A percentile compares a stretch with the other conserved stretches of the same genome.
These are phyloP conservation scores for Drosophila sordidula DNA, from an alignment of 2,888 invertebrate species.

Conservation along the genomic window DNA sequence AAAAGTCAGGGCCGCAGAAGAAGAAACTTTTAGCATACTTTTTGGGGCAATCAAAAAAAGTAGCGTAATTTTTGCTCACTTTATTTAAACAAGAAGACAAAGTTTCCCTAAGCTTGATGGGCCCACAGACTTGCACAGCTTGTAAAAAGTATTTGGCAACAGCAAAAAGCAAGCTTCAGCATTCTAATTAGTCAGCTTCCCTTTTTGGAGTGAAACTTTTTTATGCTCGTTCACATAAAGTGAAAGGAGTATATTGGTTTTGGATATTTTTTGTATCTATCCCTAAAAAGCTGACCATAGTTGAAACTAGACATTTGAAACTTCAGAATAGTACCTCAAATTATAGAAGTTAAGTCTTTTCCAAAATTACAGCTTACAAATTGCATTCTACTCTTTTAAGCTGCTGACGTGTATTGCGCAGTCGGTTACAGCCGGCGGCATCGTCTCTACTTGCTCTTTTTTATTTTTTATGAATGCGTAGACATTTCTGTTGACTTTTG, in stretches of 20 bases:
- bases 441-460: neutral
- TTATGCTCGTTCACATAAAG: neutral
- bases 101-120: slow-evolving; percentile 35
- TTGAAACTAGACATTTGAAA: no score
- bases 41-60: slow-evolving; percentile 63
- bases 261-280: neutral
- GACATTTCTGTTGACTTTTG: slow-evolving; percentile 27
- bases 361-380: no score
- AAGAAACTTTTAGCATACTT: slow-evolving; percentile 53
- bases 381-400: no score
- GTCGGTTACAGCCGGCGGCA: neutral
- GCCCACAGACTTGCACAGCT: slow-evolving; percentile 11
- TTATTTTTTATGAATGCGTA: slow-evolving; percentile 2
- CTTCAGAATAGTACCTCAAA: no score
- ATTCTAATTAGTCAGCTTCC: slow-evolving; percentile 67
- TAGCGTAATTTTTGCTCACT: slow-evolving; percentile 32
- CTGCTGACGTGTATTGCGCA: neutral
- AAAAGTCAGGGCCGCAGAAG: slow-evolving; percentile 34
- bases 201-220: slow-evolving; percentile 6
- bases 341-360: no score
- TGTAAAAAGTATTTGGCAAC: slow-evolving; percentile 11
- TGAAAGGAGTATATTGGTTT: neutral
- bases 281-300: no score
- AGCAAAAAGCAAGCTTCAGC: slow-evolving; percentile 32
- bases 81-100: slow-evolving; percentile 31